Conservation (phyloP, 2,797 vertebrate genomes). For the Morus bassanus region DNA sequence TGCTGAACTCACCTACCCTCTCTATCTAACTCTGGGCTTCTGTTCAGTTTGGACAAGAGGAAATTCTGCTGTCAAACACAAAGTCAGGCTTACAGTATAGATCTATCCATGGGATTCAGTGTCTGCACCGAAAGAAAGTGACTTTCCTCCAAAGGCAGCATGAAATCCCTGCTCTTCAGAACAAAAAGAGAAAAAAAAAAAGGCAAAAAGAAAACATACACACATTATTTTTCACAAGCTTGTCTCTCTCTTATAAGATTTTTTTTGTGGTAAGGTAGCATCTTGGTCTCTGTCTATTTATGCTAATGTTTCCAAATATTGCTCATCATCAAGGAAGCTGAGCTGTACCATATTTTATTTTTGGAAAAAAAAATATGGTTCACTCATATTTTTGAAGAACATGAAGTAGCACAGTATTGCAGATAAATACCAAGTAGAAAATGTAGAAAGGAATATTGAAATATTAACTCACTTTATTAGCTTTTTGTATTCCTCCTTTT, state of each 20-base stretch:
- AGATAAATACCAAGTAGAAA: neutral
- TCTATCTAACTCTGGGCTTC: neutral
- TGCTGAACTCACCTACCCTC: neutral
- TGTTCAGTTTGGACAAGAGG: neutral
- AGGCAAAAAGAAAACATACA: neutral
- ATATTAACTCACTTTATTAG: neutral
- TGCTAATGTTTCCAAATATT: neutral
- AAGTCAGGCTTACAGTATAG: neutral
- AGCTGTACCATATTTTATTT: neutral
- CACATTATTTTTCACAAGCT: neutral
- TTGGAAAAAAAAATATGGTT: neutral
- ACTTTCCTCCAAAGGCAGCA: neutral
- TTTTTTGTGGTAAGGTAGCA: neutral
- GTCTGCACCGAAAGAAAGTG: neutral
- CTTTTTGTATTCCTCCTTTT: neutral
- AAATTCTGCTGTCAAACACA: neutral
- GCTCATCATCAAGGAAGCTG: neutral
- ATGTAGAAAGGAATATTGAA: neutral
- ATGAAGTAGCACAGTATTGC: neutral
- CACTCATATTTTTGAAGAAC: neutral
- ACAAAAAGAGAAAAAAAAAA: neutral
- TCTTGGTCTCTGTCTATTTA: neutral
- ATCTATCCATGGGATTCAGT: neutral
- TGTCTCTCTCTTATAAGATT: neutral
- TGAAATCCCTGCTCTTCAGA: neutral